Conservation (phyloP, 2,113 vertebrate species). For the Rhipidura dahli region DNA sequence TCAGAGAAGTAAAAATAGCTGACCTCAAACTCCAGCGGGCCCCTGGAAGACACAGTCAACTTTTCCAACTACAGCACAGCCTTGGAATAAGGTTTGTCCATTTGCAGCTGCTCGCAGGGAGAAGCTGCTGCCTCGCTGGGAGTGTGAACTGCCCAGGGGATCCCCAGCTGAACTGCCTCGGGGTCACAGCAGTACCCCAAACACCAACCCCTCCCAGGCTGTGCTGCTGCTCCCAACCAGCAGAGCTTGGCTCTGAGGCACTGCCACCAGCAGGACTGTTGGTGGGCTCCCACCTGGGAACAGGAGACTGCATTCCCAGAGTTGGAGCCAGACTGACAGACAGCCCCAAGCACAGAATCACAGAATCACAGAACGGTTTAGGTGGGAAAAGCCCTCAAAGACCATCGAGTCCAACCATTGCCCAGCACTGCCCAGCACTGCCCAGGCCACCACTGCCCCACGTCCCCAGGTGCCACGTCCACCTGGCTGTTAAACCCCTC, state of each 20-base stretch:
- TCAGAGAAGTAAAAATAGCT: conserved; percentile 32
- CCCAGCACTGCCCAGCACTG: neutral
- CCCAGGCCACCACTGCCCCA: neutral
- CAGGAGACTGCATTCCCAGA: neutral
- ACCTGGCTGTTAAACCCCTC: neutral
- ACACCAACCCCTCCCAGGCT: neutral
- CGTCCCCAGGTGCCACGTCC: neutral
- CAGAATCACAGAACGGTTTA: neutral
- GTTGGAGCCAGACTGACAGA: neutral
- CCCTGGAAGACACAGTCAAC: neutral
- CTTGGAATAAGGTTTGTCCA: neutral
- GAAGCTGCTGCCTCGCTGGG: neutral
- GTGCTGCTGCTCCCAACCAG: neutral
- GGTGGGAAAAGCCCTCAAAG: neutral
- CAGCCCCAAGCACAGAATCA: neutral
- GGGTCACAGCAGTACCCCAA: neutral
- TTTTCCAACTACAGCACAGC: neutral
- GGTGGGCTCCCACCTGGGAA: neutral
- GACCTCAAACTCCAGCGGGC: neutral
- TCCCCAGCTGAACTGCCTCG: neutral
- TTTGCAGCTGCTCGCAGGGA: neutral
- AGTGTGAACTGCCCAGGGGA: neutral
- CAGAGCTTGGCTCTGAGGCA: neutral
- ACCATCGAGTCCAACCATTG: neutral
- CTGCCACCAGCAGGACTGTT: neutral